These are phyloP conservation scores for Pheosia gnoma DNA, from an alignment of 2,888 invertebrate species.

Conservation along the genomic window DNA sequence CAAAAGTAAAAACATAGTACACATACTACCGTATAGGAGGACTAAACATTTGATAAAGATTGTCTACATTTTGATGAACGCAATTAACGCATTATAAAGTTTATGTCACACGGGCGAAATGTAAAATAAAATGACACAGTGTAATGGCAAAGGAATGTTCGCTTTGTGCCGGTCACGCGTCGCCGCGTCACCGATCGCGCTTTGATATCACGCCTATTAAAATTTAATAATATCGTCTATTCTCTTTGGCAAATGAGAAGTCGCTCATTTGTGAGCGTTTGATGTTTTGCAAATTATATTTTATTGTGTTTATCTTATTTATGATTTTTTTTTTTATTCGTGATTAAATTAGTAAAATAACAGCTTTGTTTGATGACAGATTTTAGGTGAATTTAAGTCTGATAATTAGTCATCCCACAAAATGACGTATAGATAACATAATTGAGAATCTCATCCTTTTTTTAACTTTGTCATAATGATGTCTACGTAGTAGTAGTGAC, in stretches of 20 bases:
- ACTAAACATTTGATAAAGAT: too few relatives aligned
- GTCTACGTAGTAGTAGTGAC: too few relatives aligned
- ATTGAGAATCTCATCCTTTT: neutral
- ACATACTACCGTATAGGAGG: too few relatives aligned
- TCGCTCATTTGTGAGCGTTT: slow-evolving; percentile 34
- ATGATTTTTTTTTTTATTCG: neutral
- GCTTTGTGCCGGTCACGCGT: slow-evolving; percentile 65
- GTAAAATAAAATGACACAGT: slow-evolving; percentile 51
- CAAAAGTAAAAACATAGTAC: too few relatives aligned
- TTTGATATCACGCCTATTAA: slow-evolving; percentile 54
- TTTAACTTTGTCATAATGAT: too few relatives aligned
- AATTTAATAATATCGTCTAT: slow-evolving; percentile 59
- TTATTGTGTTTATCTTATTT: neutral
- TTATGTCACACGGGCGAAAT: slow-evolving; percentile 39
- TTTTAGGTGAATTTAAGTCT: too few relatives aligned
- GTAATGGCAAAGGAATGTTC: slow-evolving; percentile 62
- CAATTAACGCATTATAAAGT: slow-evolving; percentile 48
- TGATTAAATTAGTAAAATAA: neutral
- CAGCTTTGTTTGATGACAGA: too few relatives aligned
- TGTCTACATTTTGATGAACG: slow-evolving; percentile 30
- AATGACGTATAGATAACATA: neutral
- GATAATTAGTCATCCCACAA: too few relatives aligned
- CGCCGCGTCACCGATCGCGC: slow-evolving; percentile 41
- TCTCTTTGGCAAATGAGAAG: slow-evolving; percentile 56
- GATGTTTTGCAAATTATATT: slow-evolving; percentile 21